A percentile compares a stretch with the other conserved stretches of the same genome.
Conservation (phyloP, 1,140 invertebrate species). For the Dufourea novaeangliae region DNA sequence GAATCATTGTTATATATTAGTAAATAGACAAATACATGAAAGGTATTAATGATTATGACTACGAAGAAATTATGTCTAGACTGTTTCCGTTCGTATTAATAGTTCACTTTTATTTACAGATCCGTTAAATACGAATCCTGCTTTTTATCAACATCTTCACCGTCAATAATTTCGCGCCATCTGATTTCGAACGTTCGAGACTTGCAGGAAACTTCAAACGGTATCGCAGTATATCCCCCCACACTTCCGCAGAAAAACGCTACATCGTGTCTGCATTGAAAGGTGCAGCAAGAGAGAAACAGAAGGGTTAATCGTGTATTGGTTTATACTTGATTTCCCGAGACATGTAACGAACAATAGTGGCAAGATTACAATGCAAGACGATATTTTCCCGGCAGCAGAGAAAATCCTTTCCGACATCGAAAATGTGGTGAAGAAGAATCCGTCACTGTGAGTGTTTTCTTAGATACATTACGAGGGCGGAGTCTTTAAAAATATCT, state of each 20-base stretch:
- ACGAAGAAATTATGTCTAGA: background rate
- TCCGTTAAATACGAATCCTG: background rate
- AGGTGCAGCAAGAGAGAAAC: constrained; percentile 54
- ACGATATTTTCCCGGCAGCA: constrained; percentile 83
- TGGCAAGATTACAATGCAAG: constrained; percentile 80
- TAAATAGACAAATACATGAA: background rate
- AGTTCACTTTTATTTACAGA: background rate
- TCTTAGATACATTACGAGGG: constrained; percentile 59
- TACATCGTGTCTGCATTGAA: constrained; percentile 68
- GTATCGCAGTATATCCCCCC: constrained; percentile 35
- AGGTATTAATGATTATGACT: background rate
- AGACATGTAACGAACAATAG: constrained; percentile 66
- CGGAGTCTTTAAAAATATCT: constrained; percentile 67
- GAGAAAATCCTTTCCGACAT: constrained; percentile 91
- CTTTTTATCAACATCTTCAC: background rate
- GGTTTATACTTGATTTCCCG: constrained; percentile 51
- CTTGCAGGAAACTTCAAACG: constrained; percentile 45
- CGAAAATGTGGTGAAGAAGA: constrained; percentile 87
- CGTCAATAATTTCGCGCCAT: constrained; percentile 25
- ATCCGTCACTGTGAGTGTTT: constrained; percentile 87
- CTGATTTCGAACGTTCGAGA: constrained; percentile 38
- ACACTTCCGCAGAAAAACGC: constrained; percentile 58
- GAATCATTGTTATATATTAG: background rate
- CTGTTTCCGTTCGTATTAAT: background rate
- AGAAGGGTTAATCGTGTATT: constrained; percentile 53